phyloP scores from a whole-genome alignment of 2,113 vertebrate genomes.

The Otocyon megalotis region DNA sequence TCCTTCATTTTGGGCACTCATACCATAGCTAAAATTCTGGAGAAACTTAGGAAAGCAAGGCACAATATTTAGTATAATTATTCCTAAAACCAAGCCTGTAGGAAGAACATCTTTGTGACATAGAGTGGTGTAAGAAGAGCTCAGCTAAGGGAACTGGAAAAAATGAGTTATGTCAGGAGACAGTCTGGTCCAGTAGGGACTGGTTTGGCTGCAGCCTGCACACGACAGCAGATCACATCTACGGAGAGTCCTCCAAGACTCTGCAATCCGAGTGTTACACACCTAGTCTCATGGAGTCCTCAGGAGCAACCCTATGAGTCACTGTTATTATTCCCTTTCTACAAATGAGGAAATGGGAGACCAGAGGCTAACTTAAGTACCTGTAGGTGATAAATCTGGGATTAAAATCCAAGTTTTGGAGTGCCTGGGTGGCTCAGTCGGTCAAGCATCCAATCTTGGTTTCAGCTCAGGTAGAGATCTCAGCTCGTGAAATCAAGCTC shows the following conservation, averaged over 20 bases:
- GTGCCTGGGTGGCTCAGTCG: not conserved
- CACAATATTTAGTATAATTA: not conserved
- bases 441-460: not conserved
- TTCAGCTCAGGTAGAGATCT: not conserved
- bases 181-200: not conserved
- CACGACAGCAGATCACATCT: not conserved
- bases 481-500: not conserved
- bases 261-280: not conserved
- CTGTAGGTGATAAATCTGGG: not conserved
- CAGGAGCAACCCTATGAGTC: not conserved
- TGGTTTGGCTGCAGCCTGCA: not conserved
- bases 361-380: not conserved
- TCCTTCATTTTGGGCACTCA: not conserved
- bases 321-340: not conserved
- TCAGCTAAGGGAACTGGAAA: not conserved
- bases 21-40: not conserved
- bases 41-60: not conserved
- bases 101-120: not conserved
- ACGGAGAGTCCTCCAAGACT: fast-evolving
- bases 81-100: not conserved
- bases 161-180: not conserved
- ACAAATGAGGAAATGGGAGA: not conserved
- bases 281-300: not conserved
- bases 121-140: not conserved
- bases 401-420: not conserved